Evolutionary conservation across 2,888 invertebrate species (phyloP), one percentile per base, ranked within the genome.

Genomic region (Temnothorax unifasciatus): DNA sequence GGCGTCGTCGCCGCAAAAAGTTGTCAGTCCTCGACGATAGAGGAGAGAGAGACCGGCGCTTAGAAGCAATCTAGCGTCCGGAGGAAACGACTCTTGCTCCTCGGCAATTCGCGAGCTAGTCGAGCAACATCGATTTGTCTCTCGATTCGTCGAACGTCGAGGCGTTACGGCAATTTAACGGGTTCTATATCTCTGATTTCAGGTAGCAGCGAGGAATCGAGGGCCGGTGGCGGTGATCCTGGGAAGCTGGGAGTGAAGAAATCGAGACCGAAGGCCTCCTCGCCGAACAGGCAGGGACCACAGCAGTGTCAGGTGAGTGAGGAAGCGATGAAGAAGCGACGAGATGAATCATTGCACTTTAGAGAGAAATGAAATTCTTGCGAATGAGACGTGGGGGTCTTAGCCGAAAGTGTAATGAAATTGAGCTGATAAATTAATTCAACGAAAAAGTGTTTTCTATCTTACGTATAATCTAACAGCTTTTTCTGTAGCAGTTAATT

Each of bases 211-310:
- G 96, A 96, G 91, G 96, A 96, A 90, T 95, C 95, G 85, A 95
- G 95, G 92, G 93, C 93, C 82, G 94, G 95, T 54, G 93, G 95
- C 79, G 95, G 96, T 54, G 96, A 96, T 92, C 95, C 95, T 71
- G 95, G 95, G 64, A 96, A 96, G 93, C 95, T 96, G 92, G 95
- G 96, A 64, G 96, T 96, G 87, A 97, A 97, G 94, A 96, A 97
- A 94, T 96, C 96, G 89, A 96, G 98, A 88, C 97, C 98, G 44
- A 98, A 98, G 95, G 97, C 98, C 88, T 97, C 98, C 77, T 98
- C 98, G 61, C 98, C 98, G 61, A 98, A 98, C 95, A 96, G 98
- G 86, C 98, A 98, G 95, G 98, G 98, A 85, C 98, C 98, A 73
- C 98, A 98, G 94, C 98, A 98, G 95, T 98, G 98, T 95, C 98